phyloP scores from a whole-genome alignment of 2,888 invertebrate species.

The Gisinianus flammeolus region DNA sequence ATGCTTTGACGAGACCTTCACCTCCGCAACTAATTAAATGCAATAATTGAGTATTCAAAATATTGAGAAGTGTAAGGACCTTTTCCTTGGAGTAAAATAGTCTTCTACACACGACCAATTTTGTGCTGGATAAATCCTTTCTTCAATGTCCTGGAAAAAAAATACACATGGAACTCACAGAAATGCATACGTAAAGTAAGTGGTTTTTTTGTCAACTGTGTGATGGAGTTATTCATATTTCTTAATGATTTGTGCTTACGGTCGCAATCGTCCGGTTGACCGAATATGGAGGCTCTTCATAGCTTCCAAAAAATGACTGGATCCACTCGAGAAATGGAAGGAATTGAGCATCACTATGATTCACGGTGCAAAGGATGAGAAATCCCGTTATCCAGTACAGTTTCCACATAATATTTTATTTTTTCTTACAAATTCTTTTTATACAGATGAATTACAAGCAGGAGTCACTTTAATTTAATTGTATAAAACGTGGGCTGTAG shows the following conservation, averaged over 20 bases:
- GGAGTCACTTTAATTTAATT: no score
- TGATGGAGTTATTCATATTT: no score
- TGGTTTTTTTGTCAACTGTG: no score
- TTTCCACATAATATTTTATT: constrained; percentile 17
- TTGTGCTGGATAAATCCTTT: constrained; percentile 49
- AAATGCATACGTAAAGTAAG: no score
- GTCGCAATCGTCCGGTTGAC: constrained; percentile 46
- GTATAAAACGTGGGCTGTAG: no score
- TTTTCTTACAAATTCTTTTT: not conserved
- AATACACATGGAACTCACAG: not conserved
- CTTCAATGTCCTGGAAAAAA: constrained; percentile 50
- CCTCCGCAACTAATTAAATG: no score
- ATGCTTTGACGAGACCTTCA: no score
- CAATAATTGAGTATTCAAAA: no score
- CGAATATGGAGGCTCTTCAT: constrained; percentile 51
- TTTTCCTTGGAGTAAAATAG: constrained; percentile 43
- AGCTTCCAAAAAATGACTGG: constrained; percentile 54
- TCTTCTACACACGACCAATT: constrained; percentile 56
- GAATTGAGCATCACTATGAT: constrained; percentile 47
- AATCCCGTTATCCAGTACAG: not conserved
- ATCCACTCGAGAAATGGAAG: constrained; percentile 56
- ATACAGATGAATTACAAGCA: no score
- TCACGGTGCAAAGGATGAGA: constrained; percentile 39
- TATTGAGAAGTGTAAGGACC: not conserved
- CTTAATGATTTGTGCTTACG: no score